A percentile compares a stretch with the other conserved stretches of the same genome.
phyloP scores from a whole-genome alignment of 2,888 invertebrate species.

The Rhingia campestris region DNA sequence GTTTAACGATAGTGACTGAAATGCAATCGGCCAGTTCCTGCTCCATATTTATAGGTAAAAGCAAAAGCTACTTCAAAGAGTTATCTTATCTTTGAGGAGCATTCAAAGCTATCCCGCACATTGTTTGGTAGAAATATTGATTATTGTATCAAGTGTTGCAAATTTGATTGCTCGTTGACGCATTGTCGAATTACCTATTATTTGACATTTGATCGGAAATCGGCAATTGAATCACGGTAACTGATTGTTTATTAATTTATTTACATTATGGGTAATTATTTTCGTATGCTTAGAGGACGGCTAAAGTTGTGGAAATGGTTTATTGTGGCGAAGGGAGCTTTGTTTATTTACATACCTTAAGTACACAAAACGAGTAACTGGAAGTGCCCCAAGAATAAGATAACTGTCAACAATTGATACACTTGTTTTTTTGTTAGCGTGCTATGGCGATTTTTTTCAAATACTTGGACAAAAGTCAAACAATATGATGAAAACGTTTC shows the following conservation, averaged over 20 bases:
- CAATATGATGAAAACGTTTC: too few species aligned
- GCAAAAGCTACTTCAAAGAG: not conserved
- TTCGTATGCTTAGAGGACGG: not conserved
- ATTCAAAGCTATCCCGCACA: conserved; percentile 1
- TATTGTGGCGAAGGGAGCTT: not conserved
- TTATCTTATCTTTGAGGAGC: conserved; percentile 38
- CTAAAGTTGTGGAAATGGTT: not conserved
- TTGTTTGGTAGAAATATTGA: not conserved
- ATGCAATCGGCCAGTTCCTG: not conserved
- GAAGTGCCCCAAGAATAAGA: not conserved
- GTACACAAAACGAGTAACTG: conserved; percentile 1
- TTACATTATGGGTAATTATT: conserved; percentile 4
- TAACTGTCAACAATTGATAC: not conserved
- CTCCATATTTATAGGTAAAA: conserved; percentile 28
- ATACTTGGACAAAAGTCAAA: too few species aligned
- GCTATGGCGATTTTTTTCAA: not conserved
- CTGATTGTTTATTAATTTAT: conserved; percentile 5
- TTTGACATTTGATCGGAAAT: conserved; percentile 11
- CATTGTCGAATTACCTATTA: not conserved
- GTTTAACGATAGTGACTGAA: not conserved
- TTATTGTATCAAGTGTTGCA: conserved; percentile 1
- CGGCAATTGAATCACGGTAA: not conserved
- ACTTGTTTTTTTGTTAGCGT: not conserved
- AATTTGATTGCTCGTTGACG: conserved; percentile 1
- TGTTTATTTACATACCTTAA: not conserved